phyloP scores from a whole-genome alignment of 2,113 vertebrate genomes.

The Charadrius vociferus region DNA sequence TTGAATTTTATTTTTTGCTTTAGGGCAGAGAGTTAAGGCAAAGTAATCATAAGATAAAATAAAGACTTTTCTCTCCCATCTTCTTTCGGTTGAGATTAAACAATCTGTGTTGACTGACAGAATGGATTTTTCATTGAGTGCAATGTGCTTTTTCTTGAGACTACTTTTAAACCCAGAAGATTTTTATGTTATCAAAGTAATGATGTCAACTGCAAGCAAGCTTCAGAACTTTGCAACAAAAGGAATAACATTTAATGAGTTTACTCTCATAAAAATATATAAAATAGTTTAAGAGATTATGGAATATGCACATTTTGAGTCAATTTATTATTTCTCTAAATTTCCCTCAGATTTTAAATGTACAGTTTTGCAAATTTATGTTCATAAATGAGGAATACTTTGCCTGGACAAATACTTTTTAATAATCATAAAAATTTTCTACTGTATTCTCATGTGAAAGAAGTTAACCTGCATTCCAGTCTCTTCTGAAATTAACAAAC shows the following conservation, averaged over 20 bases:
- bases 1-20: not conserved
- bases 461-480: not conserved
- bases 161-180: not conserved
- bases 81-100: constrained; percentile 12
- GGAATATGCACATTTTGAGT: not conserved
- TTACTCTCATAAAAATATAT: not conserved
- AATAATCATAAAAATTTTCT: not conserved
- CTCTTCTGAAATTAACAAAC: not conserved
- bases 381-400: not conserved
- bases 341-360: not conserved
- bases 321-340: not conserved
- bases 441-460: not conserved
- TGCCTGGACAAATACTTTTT: not conserved
- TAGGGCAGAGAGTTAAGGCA: not conserved
- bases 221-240: not conserved
- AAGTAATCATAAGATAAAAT: constrained; percentile 42
- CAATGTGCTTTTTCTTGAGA: not conserved
- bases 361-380: not conserved
- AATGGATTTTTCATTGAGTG: not conserved
- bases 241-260: not conserved
- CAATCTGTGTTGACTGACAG: not conserved
- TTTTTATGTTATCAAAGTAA: not conserved
- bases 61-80: constrained; percentile 9
- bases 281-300: not conserved
- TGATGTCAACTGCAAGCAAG: not conserved